Percentiles rank a stretch among this genome's conserved stretches.
These are phyloP conservation scores for Campoplex capitator DNA, from an alignment of 2,888 invertebrate genomes.

Conservation along the genomic window DNA sequence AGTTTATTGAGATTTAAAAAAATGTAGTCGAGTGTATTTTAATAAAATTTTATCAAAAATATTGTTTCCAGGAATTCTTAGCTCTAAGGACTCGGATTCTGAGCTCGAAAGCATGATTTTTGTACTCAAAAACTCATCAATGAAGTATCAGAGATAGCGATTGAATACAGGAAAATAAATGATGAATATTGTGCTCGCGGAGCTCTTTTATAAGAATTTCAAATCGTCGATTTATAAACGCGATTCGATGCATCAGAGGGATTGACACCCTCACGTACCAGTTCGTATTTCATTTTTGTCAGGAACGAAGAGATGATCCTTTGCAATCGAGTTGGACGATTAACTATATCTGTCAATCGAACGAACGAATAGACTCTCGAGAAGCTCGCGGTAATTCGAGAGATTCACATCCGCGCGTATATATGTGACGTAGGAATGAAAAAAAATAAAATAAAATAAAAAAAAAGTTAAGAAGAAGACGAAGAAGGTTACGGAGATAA, in stretches of 20 bases:
- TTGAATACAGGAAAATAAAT: neutral
- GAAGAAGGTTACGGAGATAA: slow-evolving; percentile 20
- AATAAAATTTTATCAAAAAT: no score
- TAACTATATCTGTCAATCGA: slow-evolving; percentile 46
- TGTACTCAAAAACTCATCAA: no score
- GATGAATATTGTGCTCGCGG: neutral
- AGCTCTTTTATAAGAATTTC: neutral
- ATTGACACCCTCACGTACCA: neutral
- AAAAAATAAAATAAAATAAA: neutral
- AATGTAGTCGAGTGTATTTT: no score
- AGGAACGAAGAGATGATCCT: neutral
- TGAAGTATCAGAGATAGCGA: neutral
- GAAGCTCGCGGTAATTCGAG: neutral
- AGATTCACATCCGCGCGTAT: slow-evolving; percentile 18
- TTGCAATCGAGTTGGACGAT: slow-evolving; percentile 15
- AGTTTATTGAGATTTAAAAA: neutral
- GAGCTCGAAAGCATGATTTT: neutral
- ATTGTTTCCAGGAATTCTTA: no score
- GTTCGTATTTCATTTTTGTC: neutral
- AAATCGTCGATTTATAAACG: neutral
- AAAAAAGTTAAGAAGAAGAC: neutral
- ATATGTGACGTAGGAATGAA: slow-evolving; percentile 4
- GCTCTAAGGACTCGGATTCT: no score
- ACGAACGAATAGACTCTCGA: slow-evolving; percentile 22
- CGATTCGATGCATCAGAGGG: neutral